Percentiles rank a stretch among this genome's conserved stretches.
Conservation (phyloP, 2,113 vertebrate species). For the Pomatorhinus ruficollis region DNA sequence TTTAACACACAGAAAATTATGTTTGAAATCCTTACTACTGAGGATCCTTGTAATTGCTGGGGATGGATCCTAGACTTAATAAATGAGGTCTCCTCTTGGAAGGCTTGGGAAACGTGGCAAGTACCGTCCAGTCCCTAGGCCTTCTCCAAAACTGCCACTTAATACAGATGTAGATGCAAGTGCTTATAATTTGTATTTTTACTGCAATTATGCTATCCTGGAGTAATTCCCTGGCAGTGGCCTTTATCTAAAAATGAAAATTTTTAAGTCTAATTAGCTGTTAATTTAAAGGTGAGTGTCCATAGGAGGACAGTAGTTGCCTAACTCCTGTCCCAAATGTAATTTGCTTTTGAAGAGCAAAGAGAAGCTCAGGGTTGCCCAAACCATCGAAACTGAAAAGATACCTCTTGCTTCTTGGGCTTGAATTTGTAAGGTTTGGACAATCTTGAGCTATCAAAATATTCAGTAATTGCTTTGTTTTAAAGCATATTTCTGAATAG, state of each 20-base stretch:
- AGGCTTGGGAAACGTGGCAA: background rate
- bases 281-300: background rate
- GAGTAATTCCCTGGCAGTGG: background rate
- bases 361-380: background rate
- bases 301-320: background rate
- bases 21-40: background rate
- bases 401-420: background rate
- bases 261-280: background rate
- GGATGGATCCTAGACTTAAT: background rate
- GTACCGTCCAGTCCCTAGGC: rapidly evolving
- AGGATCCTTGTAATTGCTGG: background rate
- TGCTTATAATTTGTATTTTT: background rate
- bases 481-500: background rate
- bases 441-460: background rate
- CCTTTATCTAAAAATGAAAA: background rate
- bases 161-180: background rate
- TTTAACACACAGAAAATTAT: background rate
- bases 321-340: background rate
- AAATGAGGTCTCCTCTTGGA: background rate
- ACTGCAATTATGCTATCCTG: background rate
- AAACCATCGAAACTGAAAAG: background rate
- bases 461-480: background rate
- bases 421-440: background rate
- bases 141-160: background rate
- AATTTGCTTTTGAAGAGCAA: background rate